A percentile compares a stretch with the other conserved stretches of the same genome.
Evolutionary conservation across 2,888 invertebrate species (phyloP).

Genomic region (Dynastes grantii): DNA sequence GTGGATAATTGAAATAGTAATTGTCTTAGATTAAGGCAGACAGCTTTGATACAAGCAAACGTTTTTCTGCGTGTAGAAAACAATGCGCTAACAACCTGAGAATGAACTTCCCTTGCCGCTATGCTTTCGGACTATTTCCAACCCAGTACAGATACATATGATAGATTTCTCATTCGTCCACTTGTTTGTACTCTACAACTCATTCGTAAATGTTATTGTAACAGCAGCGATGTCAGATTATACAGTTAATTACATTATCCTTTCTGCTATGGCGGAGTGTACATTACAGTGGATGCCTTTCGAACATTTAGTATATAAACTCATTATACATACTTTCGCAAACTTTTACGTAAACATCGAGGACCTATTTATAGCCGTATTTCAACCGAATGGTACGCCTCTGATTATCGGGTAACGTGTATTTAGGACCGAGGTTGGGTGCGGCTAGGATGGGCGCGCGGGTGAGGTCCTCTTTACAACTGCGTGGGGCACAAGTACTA

Average conservation of each 20-base stretch:
- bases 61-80: too few relatives aligned
- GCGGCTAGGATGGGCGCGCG: conserved; percentile 68
- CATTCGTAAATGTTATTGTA: background rate
- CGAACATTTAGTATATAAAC: conserved; percentile 14
- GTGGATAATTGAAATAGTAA: too few relatives aligned
- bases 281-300: background rate
- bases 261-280: conserved; percentile 1
- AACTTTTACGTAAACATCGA: conserved; percentile 28
- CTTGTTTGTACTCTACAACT: too few relatives aligned
- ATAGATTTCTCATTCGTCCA: too few relatives aligned
- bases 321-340: conserved; percentile 25
- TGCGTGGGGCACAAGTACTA: conserved; percentile 62
- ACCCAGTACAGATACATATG: too few relatives aligned
- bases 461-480: conserved; percentile 63
- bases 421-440: conserved; percentile 59
- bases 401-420: conserved; percentile 55
- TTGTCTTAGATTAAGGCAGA: too few relatives aligned
- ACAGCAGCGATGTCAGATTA: background rate
- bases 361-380: conserved; percentile 28
- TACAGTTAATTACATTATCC: conserved; percentile 17
- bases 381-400: conserved; percentile 25
- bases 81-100: too few relatives aligned
- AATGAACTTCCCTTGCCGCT: too few relatives aligned
- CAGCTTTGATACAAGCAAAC: too few relatives aligned
- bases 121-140: too few relatives aligned